These are phyloP conservation scores for Pseudoatta argentina DNA, from an alignment of 1,140 invertebrate species.

Conservation along the genomic window DNA sequence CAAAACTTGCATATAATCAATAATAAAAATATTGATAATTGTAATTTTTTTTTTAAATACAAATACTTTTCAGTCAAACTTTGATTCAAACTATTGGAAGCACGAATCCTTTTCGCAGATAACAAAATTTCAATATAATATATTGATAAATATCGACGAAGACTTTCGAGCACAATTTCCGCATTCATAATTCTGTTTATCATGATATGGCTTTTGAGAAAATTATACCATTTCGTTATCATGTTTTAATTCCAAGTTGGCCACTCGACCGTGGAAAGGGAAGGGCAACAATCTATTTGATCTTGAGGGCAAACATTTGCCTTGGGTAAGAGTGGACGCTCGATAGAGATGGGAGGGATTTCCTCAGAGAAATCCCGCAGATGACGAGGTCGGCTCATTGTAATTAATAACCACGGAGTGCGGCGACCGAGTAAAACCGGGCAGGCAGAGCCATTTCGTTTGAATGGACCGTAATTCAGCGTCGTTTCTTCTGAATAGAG, in stretches of 20 bases:
- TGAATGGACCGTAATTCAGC: conserved; percentile 83
- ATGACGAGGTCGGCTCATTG: conserved; percentile 73
- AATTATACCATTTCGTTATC: conserved; percentile 2
- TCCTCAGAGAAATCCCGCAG: conserved; percentile 24
- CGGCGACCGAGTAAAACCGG: conserved; percentile 61
- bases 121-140: too few species aligned
- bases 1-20: background rate
- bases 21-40: background rate
- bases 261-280: background rate
- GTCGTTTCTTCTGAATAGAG: conserved; percentile 82
- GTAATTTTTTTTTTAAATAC: background rate
- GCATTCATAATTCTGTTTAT: background rate
- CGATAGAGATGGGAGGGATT: conserved; percentile 22
- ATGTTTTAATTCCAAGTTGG: conserved; percentile 17
- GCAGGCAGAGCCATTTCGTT: conserved; percentile 69
- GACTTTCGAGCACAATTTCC: background rate
- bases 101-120: too few species aligned
- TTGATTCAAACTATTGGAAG: too few species aligned
- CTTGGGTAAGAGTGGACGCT: conserved; percentile 59
- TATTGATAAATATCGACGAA: background rate
- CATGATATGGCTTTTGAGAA: background rate
- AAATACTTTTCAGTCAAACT: background rate
- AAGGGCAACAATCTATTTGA: conserved; percentile 80
- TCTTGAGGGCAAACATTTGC: conserved; percentile 80
- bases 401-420: conserved; percentile 81